Percentiles rank a stretch among this genome's conserved stretches.
These are phyloP conservation scores for Tineola bisselliella DNA, from an alignment of 2,888 invertebrate species.

Conservation along the genomic window DNA sequence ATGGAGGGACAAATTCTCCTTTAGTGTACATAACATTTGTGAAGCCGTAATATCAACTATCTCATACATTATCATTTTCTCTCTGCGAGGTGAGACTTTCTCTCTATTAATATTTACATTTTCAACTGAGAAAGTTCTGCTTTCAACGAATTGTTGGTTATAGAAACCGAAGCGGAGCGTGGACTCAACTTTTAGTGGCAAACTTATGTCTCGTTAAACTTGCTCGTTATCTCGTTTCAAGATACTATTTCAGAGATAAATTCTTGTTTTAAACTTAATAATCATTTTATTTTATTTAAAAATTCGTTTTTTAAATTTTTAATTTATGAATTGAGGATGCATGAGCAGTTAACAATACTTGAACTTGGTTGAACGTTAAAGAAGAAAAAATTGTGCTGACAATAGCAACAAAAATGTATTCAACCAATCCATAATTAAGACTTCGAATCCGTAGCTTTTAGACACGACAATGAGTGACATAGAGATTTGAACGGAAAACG, in stretches of 20 bases:
- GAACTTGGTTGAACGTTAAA: too few species aligned
- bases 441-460: conserved; percentile 23
- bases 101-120: conserved; percentile 38
- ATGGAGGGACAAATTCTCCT: background rate
- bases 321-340: too few species aligned
- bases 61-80: background rate
- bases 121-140: conserved; percentile 7
- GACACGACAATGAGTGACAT: conserved; percentile 38
- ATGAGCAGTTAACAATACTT: too few species aligned
- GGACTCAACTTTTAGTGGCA: background rate
- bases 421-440: background rate
- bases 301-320: too few species aligned
- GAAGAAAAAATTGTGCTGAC: background rate
- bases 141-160: conserved; percentile 8
- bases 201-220: conserved; percentile 11
- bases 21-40: background rate
- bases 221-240: conserved; percentile 4
- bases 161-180: background rate
- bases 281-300: too few species aligned
- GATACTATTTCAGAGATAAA: conserved; percentile 7
- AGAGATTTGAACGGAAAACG: conserved; percentile 16
- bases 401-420: background rate
- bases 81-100: conserved; percentile 30
- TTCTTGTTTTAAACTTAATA: background rate
- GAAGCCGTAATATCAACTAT: background rate